Percentiles rank a stretch among this genome's conserved stretches.
phyloP scores from a whole-genome alignment of 2,888 invertebrate genomes.

The Coelinius sp. region DNA sequence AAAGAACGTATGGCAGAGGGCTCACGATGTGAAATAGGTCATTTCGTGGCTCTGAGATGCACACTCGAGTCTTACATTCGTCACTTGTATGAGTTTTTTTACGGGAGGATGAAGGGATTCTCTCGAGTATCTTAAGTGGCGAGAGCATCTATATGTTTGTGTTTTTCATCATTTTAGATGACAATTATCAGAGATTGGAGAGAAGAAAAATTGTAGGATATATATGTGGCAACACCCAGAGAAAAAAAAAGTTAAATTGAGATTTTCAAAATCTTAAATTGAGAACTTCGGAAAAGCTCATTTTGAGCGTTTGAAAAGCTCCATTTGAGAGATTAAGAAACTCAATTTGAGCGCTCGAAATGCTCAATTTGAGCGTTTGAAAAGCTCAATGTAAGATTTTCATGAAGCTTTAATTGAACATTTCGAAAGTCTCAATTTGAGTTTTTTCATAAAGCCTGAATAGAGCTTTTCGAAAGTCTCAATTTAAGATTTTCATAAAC shows the following conservation, averaged over 20 bases:
- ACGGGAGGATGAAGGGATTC: background rate
- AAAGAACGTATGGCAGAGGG: conserved; percentile 26
- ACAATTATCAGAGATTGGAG: background rate
- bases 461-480: too few species aligned
- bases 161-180: background rate
- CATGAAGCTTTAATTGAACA: too few species aligned
- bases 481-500: too few species aligned
- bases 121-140: background rate
- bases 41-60: conserved; percentile 45
- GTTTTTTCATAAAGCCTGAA: too few species aligned
- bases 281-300: too few species aligned
- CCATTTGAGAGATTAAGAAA: too few species aligned
- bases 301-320: too few species aligned
- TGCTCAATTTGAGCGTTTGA: too few species aligned
- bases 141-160: background rate
- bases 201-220: background rate
- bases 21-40: conserved; percentile 57
- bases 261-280: too few species aligned
- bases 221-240: background rate
- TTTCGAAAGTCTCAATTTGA: too few species aligned
- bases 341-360: too few species aligned
- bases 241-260: background rate
- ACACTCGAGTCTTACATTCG: conserved; percentile 18
- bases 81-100: conserved; percentile 13
- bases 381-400: too few species aligned